Base-by-base conservation (phyloP, 2,113 vertebrate genomes). In the Stigmatopora argus region DNA sequence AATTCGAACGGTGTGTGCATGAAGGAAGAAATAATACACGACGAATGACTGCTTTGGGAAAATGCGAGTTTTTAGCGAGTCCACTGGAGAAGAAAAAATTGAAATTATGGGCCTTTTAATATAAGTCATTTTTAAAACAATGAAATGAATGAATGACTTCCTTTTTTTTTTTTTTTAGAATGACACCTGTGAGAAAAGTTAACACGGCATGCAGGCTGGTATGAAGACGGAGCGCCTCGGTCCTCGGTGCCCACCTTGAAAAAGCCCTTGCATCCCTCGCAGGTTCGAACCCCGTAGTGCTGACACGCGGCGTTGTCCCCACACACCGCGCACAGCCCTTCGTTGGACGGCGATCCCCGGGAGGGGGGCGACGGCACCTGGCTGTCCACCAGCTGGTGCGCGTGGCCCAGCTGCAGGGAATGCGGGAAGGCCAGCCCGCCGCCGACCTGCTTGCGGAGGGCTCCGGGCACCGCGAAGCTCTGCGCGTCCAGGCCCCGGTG, bases 281-380 rank as follows among this genome's bases (percentile, higher is more conserved):
- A 97, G 57, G 95, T 97, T 67, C 95, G 92, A 67, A 97, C 95
- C 65, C 95, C 95, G 71, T 97, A 97, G 78, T 97, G 95, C 79
- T 97, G 95, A 83, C 95, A 97, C 56, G 96, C 93, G 15, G 96
- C 96, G 80, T 99, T 98, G 92, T 99, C 97, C 38, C 97, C 97
- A 61, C 96, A 99, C 13, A 98, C 97, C 0, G 97, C 97, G 57
- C 97, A 98, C 66, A 98, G 92, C 84, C 97, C 96, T 87, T 98
- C 97, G 80, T 96, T 97, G 84, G 96, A 98, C 46, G 97, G 96
- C 6, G 96, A 99, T 48, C 96, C 95, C 70, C 97, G 91, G 11
- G 96, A 96, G 17, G 94, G 96, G 3, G 96, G 95, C 64, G 97
- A 98, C 66, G 95, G 96, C 77, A 96, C 92, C 87, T 96, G 96